Evolutionary conservation across 2,888 invertebrate genomes (phyloP), one percentile per base, ranked within the genome.

Genomic region (Lepidocyrtinus sp.): DNA sequence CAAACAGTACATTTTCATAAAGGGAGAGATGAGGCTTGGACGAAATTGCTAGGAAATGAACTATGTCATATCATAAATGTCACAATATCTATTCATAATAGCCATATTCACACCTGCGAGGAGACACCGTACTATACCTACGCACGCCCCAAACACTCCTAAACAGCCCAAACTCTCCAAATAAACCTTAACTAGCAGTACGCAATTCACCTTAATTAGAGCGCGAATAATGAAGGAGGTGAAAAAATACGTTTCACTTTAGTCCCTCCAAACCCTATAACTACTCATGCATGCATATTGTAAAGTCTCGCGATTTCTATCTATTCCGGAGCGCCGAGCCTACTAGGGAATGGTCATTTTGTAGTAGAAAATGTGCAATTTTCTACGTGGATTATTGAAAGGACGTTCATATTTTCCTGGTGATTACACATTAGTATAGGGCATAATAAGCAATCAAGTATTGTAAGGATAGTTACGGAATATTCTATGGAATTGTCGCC

Each of bases 21-120:
- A 15, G 55, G n/a, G 17, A 17, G 17, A 55, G 3, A 55, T 55
- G 17, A 55, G 3, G 17, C 17, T 36, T 36, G 5, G n/a, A n/a
- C 36, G 12, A 36, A 36, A 36, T 36, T 36, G 36, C 36, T 36
- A 36, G 36, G 55, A 55, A 55, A 55, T 55, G 55, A 55, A 55
- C 9, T 55, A 55, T 55, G 55, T 55, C 50, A 21, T 50, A 19
- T 68, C 68, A 68, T 68, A 68, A 68, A 68, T 68, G 68, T 68
- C 68, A 55, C 55, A 55, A 55, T 55, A 55, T 55, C 55, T 55
- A 55, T 55, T 55, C 55, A 55, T 55, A 55, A 55, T 55, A n/a
- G 55, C 15, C 9, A 7, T 3, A 55, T 55, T 55, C 55, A 55
- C 55, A 55, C 55, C 55, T 55, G 55, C 55, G 62, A 62, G 62